These are phyloP conservation scores for Cyaniris semiargus DNA, from an alignment of 2,888 invertebrate genomes.

Conservation along the genomic window DNA sequence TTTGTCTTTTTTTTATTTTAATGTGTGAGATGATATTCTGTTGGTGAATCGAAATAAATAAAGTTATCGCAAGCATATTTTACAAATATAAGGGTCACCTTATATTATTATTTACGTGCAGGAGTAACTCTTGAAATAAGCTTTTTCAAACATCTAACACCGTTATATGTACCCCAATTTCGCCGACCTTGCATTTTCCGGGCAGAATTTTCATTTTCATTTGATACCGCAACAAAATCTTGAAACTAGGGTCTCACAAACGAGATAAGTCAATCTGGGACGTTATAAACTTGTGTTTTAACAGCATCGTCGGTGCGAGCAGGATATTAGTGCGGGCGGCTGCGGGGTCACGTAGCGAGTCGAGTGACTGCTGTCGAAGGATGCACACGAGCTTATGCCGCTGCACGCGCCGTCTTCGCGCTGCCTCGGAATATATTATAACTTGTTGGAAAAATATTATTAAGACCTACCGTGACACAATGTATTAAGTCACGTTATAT, in stretches of 20 bases:
- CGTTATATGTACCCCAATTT: no score
- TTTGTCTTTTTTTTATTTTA: no score
- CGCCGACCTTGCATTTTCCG: no score
- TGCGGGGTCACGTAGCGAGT: conserved; percentile 75
- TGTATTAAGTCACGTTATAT: background rate
- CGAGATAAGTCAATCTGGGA: conserved; percentile 5
- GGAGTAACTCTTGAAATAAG: no score
- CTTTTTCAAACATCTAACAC: no score
- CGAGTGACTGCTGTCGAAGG: conserved; percentile 53
- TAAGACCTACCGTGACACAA: background rate
- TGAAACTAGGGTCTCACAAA: background rate
- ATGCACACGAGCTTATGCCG: conserved; percentile 56
- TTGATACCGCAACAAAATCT: background rate
- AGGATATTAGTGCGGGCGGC: conserved; percentile 69
- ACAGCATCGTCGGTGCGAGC: conserved; percentile 36
- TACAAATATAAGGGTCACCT: no score
- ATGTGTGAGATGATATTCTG: no score
- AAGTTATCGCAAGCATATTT: no score
- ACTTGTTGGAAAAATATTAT: conserved; percentile 21
- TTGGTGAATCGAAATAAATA: no score
- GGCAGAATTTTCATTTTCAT: background rate
- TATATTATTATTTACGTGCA: no score
- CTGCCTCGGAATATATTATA: conserved; percentile 15
- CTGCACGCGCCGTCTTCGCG: conserved; percentile 50
- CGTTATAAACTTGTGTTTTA: conserved; percentile 14